phyloP scores from a whole-genome alignment of 2,797 vertebrate species.

The Luscinia luscinia region DNA sequence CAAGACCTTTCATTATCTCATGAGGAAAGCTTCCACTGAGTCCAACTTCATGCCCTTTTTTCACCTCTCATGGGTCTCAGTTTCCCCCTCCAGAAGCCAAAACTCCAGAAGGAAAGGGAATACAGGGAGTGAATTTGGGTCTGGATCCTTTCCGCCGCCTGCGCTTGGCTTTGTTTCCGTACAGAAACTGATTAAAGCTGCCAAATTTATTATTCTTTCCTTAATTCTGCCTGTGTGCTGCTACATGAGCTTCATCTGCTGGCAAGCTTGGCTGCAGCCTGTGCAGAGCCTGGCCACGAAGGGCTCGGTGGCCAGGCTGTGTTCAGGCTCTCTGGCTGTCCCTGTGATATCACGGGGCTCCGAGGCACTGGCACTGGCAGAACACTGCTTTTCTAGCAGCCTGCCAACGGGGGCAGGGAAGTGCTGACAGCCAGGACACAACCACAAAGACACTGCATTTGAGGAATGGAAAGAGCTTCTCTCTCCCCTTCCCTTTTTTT shows the following conservation, averaged over 20 bases:
- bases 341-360: not conserved
- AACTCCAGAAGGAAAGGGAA: not conserved
- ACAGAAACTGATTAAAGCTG: not conserved
- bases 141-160: not conserved
- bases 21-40: not conserved
- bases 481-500: not conserved
- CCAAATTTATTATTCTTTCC: not conserved
- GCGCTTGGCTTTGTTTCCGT: not conserved
- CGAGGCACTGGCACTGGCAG: not conserved
- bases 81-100: not conserved
- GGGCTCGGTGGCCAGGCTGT: not conserved
- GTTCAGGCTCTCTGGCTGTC: not conserved
- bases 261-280: not conserved
- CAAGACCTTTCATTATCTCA: slow-evolving; percentile 6
- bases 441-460: not conserved
- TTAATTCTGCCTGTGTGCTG: not conserved
- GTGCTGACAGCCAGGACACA: not conserved
- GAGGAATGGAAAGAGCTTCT: not conserved
- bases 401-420: not conserved
- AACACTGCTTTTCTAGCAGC: not conserved
- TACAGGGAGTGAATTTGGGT: not conserved
- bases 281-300: not conserved
- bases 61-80: not conserved
- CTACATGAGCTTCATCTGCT: not conserved
- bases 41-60: not conserved